Base-by-base conservation (phyloP, 2,888 invertebrate genomes). In the Stegophylla sp. region DNA sequence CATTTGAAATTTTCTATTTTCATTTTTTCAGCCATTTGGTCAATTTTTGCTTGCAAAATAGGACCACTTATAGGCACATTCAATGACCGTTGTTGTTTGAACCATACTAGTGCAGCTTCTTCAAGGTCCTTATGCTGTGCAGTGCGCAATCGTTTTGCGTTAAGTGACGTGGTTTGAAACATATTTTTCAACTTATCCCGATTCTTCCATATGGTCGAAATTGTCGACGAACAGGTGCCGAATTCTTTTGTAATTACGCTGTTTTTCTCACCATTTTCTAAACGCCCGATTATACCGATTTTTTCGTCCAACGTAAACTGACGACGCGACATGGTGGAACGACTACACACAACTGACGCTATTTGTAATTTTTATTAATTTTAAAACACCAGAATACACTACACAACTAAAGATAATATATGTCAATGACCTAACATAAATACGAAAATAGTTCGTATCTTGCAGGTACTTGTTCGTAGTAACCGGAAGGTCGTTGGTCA, bases 31-130 rank as follows among this genome's bases (percentile, higher is more conserved):
- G 28, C 51, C 51, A 51, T 4, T 51, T 20, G 13, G 51, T 51
- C 51, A 51, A 28, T 51, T 20, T 51, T 69, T 20, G 34, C 34
- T 34, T 34, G 34, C 64, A 83, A 71, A 67, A 83, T 79, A 13
- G 83, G 83, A 23, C 84, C 83, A 72, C 63, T 83, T 23, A 84
- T 71, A 17, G 82, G 72, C 26, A 82, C 77, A 23, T 82, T 63
- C 23, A 59, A 41, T 26, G 63, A 71, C 74, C 82, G 59, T 76
- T 83, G 82, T 45, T 74, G 67, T 59, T 82, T 82, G 63, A 81
- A 83, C 83, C 83, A 83, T 69, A 71, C 63, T 15, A 82, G n/a
- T 34, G 82, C 48, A 13, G 82, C 74, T 63, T 83, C 82, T 51
- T 83, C 83, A 17, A 83, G 67, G 51, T 66, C 51, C 26, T 67